phyloP scores from a whole-genome alignment of 2,113 vertebrate species.

The Myiozetetes cayanensis region DNA sequence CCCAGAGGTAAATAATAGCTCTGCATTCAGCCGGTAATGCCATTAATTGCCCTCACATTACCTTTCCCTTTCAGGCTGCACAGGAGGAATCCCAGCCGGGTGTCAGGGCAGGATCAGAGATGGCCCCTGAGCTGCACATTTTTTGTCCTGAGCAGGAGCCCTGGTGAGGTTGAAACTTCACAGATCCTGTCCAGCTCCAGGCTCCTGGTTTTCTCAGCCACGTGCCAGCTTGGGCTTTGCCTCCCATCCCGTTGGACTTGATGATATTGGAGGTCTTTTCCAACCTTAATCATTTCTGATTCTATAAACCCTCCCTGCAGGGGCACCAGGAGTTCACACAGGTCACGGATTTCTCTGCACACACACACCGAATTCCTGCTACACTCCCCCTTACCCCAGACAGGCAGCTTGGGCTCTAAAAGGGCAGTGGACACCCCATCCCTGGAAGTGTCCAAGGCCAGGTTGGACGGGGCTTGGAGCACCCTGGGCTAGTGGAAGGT shows the following conservation, averaged over 20 bases:
- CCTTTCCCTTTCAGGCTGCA: conserved; percentile 32
- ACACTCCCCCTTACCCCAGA: neutral
- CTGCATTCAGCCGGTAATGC: neutral
- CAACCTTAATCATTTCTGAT: neutral
- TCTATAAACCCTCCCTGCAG: neutral
- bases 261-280: neutral
- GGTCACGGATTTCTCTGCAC: neutral
- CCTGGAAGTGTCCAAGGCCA: too few relatives aligned
- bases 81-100: neutral
- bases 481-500: neutral
- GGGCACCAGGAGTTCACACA: neutral
- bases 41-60: neutral
- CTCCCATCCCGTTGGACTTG: neutral
- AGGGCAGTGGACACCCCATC: too few relatives aligned
- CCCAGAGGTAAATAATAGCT: neutral
- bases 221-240: neutral
- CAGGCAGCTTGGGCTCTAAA: neutral
- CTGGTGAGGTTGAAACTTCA: fast-evolving
- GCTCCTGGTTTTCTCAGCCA: neutral
- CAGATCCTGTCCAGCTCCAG: neutral
- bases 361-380: neutral
- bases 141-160: neutral
- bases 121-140: neutral
- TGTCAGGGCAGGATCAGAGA: neutral
- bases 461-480: too few relatives aligned